Base-by-base conservation (phyloP, 2,888 invertebrate genomes). In the Trichogramma dendrolimi region DNA sequence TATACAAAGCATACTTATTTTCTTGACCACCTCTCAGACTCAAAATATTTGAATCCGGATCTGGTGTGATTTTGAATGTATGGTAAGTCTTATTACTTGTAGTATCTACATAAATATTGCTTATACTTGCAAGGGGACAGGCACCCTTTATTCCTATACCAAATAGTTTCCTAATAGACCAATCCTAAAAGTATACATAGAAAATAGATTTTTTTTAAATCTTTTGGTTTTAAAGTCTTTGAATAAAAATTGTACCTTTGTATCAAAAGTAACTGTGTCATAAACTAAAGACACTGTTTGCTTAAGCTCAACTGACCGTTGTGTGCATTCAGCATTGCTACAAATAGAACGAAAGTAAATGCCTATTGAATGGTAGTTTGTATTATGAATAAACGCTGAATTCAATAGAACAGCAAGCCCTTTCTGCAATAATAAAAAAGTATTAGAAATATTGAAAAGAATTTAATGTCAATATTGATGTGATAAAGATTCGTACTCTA, bases 361-460 rank as follows among this genome's bases (percentile, higher is more conserved):
- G 39, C 91, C 90, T 61, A 96, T 81, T 0, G 96, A 96, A 81
- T 96, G 94, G 75, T 94, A 97, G 73, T 92, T 90, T 3, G 95
- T 92, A 74, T 94, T 94, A 77, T 96, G 94, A 60, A 97, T 89
- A 76, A 90, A 87, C 58, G 92, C 90, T 0, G 97, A 92, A 79
- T 95, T 95, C 4, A 98, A 83, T 56, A 98, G 80, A 0, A 92
- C 88, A 11, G 92, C 89, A 69, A 98, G 83, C 3, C 98, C 98
- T 73, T 86, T 83, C 85, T 87, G 74, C 48, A 78, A 77, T 27
- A 27, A 27, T 27, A 2, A 27, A 62, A 57, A 62, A 49, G 40
- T 10, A 27, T 27, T 27, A 27, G 3, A 27, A 27, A 27, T 27
- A 27, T 27, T 27, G 27, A 27, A 27, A 27, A 27, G 27, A 27